A percentile compares a stretch with the other conserved stretches of the same genome.
These are phyloP conservation scores for Rhabdomys pumilio DNA, from an alignment of 2,797 vertebrate genomes.

Conservation along the genomic window DNA sequence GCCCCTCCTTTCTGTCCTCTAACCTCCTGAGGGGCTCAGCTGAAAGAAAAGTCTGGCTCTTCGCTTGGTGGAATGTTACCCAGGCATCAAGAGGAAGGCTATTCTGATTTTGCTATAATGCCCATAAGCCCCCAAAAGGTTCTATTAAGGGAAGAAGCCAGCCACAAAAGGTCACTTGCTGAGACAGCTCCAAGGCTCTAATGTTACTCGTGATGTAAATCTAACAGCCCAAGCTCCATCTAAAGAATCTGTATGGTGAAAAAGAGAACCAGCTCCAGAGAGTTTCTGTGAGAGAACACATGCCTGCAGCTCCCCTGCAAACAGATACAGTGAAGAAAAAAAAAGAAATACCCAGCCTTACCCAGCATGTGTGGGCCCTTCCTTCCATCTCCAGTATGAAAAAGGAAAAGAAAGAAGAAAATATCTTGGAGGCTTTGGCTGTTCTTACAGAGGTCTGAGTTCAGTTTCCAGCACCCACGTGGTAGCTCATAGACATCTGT, in stretches of 20 bases:
- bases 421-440: not conserved
- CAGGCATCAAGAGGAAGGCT: not conserved
- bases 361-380: not conserved
- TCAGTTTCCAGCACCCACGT: not conserved
- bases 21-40: not conserved
- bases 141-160: not conserved
- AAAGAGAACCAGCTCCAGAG: not conserved
- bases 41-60: not conserved
- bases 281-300: not conserved
- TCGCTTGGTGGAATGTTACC: rapidly evolving
- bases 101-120: rapidly evolving
- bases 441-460: not conserved
- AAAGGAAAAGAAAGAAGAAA: not conserved
- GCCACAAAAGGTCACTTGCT: not conserved
- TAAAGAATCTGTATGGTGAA: not conserved
- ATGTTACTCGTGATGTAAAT: not conserved
- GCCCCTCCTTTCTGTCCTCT: too few relatives aligned
- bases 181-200: not conserved
- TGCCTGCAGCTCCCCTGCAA: not conserved
- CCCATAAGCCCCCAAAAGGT: rapidly evolving
- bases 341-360: not conserved
- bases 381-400: not conserved
- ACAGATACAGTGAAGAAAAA: not conserved
- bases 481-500: not conserved
- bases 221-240: not conserved